A percentile compares a stretch with the other conserved stretches of the same genome.
Conservation (phyloP, 2,113 vertebrate species). For the Muntiacus reevesi region DNA sequence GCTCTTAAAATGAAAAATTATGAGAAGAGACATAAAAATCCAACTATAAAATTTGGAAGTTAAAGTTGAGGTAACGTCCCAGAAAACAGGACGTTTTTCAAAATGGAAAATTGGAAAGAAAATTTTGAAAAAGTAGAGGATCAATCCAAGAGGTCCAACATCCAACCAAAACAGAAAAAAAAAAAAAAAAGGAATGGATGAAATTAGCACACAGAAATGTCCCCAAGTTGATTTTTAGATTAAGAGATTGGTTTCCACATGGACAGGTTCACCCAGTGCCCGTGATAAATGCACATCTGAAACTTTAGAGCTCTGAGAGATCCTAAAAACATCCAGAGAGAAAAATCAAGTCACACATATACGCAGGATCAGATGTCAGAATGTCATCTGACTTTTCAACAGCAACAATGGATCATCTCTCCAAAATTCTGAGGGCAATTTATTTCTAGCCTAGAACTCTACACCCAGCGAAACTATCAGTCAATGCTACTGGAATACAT, state of each 20-base stretch:
- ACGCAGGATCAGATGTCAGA: background rate
- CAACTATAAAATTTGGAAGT: background rate
- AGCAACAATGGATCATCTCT: background rate
- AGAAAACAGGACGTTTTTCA: background rate
- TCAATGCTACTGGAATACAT: background rate
- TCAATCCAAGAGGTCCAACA: background rate
- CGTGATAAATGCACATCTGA: background rate
- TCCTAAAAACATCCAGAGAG: background rate
- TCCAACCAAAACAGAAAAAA: background rate
- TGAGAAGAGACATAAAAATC: background rate
- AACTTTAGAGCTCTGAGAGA: background rate
- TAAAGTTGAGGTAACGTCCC: background rate
- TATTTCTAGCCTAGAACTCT: background rate
- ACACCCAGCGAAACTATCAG: background rate
- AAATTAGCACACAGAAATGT: background rate
- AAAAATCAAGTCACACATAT: background rate
- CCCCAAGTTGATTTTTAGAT: background rate
- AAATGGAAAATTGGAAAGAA: background rate
- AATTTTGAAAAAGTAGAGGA: slow-evolving; percentile 4
- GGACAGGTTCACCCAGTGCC: background rate
- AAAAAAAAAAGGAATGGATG: background rate
- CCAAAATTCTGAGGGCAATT: background rate
- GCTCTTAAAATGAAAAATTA: slow-evolving; percentile 12
- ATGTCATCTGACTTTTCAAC: background rate
- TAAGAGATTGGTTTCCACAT: background rate